phyloP scores from a whole-genome alignment of 2,888 invertebrate species.

The Bugula neritina region DNA sequence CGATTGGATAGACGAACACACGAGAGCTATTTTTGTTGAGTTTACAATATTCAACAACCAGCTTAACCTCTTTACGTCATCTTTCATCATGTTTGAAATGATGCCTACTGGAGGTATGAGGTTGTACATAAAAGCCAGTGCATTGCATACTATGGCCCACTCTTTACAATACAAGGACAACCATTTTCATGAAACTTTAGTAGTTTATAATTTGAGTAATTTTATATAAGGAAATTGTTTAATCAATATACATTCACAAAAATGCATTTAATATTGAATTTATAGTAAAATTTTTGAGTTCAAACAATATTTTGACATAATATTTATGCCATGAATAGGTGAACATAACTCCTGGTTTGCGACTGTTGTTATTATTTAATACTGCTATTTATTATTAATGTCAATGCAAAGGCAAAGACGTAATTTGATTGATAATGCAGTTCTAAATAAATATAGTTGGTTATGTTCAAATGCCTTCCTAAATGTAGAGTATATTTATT shows the following conservation, averaged over 20 bases:
- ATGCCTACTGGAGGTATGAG: constrained; percentile 1
- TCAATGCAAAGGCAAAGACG: background rate
- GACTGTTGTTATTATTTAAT: background rate
- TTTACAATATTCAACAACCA: constrained; percentile 67
- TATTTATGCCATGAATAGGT: too few species aligned
- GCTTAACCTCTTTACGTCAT: constrained; percentile 62
- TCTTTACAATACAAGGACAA: too few species aligned
- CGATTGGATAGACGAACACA: constrained; percentile 37
- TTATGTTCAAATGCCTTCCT: background rate
- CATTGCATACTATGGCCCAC: too few species aligned
- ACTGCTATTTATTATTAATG: background rate
- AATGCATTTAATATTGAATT: too few species aligned
- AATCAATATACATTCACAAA: too few species aligned
- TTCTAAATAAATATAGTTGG: background rate
- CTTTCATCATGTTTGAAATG: constrained; percentile 42
- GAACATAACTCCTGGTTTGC: too few species aligned
- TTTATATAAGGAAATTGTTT: too few species aligned
- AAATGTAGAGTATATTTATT: too few species aligned
- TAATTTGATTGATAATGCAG: background rate
- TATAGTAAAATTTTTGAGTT: too few species aligned
- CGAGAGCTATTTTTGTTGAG: constrained; percentile 64
- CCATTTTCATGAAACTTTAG: too few species aligned
- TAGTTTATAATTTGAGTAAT: too few species aligned
- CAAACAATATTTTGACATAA: too few species aligned
- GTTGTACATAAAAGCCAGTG: background rate